Conservation (phyloP, 2,888 invertebrate genomes). For the Xylota sylvarum region DNA sequence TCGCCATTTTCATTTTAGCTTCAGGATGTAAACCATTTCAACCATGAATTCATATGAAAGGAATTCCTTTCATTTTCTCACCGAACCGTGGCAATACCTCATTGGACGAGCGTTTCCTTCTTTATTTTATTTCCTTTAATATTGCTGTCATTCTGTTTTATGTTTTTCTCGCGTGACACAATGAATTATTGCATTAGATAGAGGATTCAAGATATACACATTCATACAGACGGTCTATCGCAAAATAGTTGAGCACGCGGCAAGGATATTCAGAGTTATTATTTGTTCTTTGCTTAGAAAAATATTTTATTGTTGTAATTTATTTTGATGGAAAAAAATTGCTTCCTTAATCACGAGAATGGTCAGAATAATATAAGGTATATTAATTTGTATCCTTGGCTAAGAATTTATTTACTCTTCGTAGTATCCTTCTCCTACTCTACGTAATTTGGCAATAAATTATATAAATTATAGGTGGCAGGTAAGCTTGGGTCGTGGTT, state of each 20-base stretch:
- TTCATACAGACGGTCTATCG: not conserved
- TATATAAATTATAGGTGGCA: not conserved
- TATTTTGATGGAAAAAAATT: constrained; percentile 5
- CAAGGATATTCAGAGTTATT: not conserved
- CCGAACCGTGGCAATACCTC: not conserved
- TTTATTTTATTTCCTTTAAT: not conserved
- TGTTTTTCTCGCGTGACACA: not conserved
- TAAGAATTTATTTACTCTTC: not conserved
- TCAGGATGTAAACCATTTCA: not conserved
- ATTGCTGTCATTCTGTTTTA: not conserved
- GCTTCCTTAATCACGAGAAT: constrained; percentile 20
- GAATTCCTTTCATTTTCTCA: not conserved
- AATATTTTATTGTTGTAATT: constrained; percentile 28
- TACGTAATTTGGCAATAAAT: not conserved
- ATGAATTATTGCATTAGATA: constrained; percentile 19
- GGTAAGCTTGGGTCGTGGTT: not conserved
- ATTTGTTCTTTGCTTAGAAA: not conserved
- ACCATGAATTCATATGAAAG: constrained; percentile 7
- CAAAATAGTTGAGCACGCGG: not conserved
- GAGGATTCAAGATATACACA: not conserved
- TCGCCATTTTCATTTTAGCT: not conserved
- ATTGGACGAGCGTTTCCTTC: not conserved
- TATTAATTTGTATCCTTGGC: constrained; percentile 11
- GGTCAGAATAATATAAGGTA: not conserved
- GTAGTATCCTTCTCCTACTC: not conserved